Base-by-base conservation (phyloP, 2,113 vertebrate species). In the Siniperca knerii region DNA sequence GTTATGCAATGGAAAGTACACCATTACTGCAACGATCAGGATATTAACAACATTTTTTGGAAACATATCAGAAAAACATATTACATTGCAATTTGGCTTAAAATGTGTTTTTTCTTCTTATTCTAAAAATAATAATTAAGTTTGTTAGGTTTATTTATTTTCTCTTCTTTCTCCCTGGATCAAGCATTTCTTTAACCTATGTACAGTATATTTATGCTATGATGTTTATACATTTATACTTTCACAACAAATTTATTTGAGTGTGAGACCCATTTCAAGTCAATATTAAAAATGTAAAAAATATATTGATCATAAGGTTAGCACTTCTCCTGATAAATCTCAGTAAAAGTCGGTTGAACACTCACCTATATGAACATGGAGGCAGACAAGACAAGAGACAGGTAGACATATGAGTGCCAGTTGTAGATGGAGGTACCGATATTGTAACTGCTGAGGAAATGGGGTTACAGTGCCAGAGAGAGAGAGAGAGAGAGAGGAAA, bases 351-450 rank as follows among this genome's bases (percentile, higher is more conserved):
- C 25, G 40, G 20, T 37, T 76, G 13, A 69, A 55, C 58, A 90
- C 92, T 89, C 82, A 94, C 93, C 90, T 86, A 54, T 57, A 60
- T 21, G 18, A 73, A 37, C 5, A 12, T n/a, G 0, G 62, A 81
- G 60, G 81, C 40, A 29, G 55, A 52, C 1, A 20, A 42, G 33
- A n/a, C 29, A 12, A 8, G 8, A 23, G 42, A 10, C 55, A 67
- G 33, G 71, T 6, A 10, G 15, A 16, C 7, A 46, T 23, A 4
- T 46, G 74, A 21, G 48, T 40, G 79, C 18, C 79, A 23, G 85
- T 83, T 82, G 35, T 0, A 84, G 70, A 74, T 83, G 33, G 8
- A 52, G 66, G 25, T 20, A 11, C 11, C 60, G 80, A 86, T 90
- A 68, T 46, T 75, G 33, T 67, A 42, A n/a, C 21, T 75, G 75